phyloP scores from a whole-genome alignment of 1,140 invertebrate species.

The Sinonovacula constricta region DNA sequence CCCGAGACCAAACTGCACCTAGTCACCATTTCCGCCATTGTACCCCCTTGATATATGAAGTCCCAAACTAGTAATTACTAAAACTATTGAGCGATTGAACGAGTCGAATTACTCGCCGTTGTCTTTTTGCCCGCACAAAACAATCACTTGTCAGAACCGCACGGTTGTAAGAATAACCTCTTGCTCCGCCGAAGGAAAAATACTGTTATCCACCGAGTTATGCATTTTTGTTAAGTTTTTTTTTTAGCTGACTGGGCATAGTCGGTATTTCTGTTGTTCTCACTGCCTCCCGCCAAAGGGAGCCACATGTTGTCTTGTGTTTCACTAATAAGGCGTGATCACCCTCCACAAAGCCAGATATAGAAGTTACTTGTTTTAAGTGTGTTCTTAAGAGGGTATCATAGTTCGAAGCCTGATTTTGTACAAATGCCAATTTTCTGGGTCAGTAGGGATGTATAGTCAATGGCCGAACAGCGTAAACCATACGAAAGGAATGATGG shows the following conservation, averaged over 20 bases:
- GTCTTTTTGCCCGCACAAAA: conserved; percentile 51
- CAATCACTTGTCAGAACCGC: conserved; percentile 46
- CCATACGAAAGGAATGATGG: no score
- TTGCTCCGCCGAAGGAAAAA: no score
- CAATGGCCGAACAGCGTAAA: no score
- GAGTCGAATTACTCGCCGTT: conserved; percentile 44
- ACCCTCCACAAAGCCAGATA: no score
- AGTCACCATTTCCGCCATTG: conserved; percentile 29
- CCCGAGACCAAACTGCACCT: conserved; percentile 33
- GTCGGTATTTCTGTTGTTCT: no score
- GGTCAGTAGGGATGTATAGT: no score
- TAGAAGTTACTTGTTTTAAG: conserved; percentile 18
- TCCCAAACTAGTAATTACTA: conserved; percentile 48
- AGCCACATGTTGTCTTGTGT: conserved; percentile 52
- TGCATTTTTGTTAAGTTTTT: conserved; percentile 19
- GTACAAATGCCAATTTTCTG: no score
- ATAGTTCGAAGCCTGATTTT: no score
- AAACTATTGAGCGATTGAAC: conserved; percentile 38
- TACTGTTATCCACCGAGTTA: no score
- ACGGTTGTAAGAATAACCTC: no score
- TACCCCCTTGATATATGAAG: conserved; percentile 48
- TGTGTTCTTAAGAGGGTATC: no score
- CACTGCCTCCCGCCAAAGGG: no score
- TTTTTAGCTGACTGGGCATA: conserved; percentile 8
- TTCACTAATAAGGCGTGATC: conserved; percentile 49